These are phyloP conservation scores for Thymelicus acteon DNA, from an alignment of 2,888 invertebrate species.

Conservation along the genomic window DNA sequence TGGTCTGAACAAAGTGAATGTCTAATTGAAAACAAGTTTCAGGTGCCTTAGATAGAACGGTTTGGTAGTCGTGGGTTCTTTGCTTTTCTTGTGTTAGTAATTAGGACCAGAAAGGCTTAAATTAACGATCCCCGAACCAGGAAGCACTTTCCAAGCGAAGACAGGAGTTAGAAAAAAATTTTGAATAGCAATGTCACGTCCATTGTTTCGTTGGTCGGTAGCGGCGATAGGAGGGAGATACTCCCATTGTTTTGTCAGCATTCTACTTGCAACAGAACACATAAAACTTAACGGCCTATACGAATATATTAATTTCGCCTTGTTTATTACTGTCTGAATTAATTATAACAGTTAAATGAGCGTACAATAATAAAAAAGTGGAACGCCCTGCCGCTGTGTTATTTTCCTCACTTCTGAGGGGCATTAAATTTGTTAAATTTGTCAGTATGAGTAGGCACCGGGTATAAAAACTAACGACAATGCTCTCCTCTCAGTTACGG, in stretches of 20 bases:
- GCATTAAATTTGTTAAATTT: conserved; percentile 3
- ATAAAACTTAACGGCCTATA: conserved; percentile 62
- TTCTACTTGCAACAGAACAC: conserved; percentile 52
- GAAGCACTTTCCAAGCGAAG: neutral
- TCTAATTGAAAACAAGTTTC: neutral
- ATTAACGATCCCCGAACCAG: too few species aligned
- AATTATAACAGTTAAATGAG: conserved; percentile 78
- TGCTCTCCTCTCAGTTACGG: neutral
- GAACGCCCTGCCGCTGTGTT: conserved; percentile 64
- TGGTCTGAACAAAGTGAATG: neutral
- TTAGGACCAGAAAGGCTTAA: too few species aligned
- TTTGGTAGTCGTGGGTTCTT: too few species aligned
- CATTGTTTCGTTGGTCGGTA: conserved; percentile 42
- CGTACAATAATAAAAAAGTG: conserved; percentile 70
- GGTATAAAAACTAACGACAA: conserved; percentile 7
- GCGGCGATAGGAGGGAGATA: conserved; percentile 44
- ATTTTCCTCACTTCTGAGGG: conserved; percentile 16
- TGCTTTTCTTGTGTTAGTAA: too few species aligned
- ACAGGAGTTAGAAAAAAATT: conserved; percentile 22
- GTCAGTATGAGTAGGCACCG: conserved; percentile 33
- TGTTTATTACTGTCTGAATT: conserved; percentile 73
- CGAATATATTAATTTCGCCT: conserved; percentile 67
- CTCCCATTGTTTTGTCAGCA: conserved; percentile 57
- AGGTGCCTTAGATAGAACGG: neutral
- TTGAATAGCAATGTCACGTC: conserved; percentile 40